Percentiles rank a stretch among this genome's conserved stretches.
These are phyloP conservation scores for Ceratina australensis DNA, from an alignment of 1,140 invertebrate species.

Conservation along the genomic window DNA sequence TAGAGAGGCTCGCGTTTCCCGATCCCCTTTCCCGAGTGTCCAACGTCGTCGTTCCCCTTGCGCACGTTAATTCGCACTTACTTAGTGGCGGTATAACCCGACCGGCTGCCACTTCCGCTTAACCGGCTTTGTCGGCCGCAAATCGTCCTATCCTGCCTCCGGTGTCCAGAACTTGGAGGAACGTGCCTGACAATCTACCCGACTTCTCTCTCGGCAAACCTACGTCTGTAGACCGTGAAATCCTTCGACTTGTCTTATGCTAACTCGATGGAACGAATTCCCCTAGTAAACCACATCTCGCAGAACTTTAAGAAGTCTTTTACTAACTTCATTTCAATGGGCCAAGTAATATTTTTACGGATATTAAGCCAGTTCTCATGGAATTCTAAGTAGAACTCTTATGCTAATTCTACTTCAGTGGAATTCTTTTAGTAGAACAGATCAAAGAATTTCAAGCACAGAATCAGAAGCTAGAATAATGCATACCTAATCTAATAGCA, in stretches of 20 bases:
- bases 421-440: no score
- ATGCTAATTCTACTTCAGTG: no score
- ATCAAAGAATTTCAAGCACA: no score
- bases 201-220: not conserved
- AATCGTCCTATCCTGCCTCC: conserved; percentile 9
- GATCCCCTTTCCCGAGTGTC: not conserved
- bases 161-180: conserved; percentile 1
- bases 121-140: conserved; percentile 28
- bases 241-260: not conserved
- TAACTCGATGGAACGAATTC: no score
- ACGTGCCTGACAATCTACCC: not conserved
- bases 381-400: no score
- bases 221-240: not conserved
- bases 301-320: no score
- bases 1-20: not conserved
- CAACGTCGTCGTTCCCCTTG: not conserved
- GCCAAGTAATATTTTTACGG: no score
- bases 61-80: conserved; percentile 27
- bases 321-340: no score
- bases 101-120: conserved; percentile 21
- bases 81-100: conserved; percentile 8
- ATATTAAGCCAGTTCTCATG: no score
- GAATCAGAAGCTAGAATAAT: no score
- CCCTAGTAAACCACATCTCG: no score
- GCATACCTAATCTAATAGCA: no score